A percentile compares a stretch with the other conserved stretches of the same genome.
These are phyloP conservation scores for Brenthis hecate DNA, from an alignment of 2,888 invertebrate species.

Conservation along the genomic window DNA sequence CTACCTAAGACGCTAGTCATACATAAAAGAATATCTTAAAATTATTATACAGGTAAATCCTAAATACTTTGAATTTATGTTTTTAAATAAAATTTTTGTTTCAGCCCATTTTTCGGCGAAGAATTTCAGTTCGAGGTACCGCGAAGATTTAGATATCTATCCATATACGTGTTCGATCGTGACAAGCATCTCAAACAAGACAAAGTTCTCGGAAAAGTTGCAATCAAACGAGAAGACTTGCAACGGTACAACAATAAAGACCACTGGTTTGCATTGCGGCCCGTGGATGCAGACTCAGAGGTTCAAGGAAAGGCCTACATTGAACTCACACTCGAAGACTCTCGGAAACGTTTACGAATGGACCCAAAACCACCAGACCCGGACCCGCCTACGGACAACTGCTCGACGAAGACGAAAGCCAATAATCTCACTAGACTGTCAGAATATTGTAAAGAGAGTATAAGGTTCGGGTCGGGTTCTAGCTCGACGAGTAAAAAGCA, in stretches of 20 bases:
- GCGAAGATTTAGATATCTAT: slow-evolving; percentile 92
- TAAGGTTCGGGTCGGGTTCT: slow-evolving; percentile 76
- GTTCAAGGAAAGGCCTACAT: slow-evolving; percentile 95
- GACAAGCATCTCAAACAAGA: slow-evolving; percentile 92
- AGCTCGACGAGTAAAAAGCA: slow-evolving; percentile 76
- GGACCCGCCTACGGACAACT: slow-evolving; percentile 61
- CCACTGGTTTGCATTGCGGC: slow-evolving; percentile 94
- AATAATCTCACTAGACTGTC: slow-evolving; percentile 74
- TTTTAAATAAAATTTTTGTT: slow-evolving; percentile 57
- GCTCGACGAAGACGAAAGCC: slow-evolving; percentile 59
- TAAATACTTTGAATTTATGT: slow-evolving; percentile 10
- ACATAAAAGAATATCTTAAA: too few species aligned
- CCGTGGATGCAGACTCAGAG: slow-evolving; percentile 94
- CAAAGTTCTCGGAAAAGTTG: slow-evolving; percentile 90
- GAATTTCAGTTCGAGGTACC: slow-evolving; percentile 97
- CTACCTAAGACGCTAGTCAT: too few species aligned
- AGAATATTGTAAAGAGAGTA: slow-evolving; percentile 76
- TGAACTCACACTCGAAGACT: slow-evolving; percentile 87
- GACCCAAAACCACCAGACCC: slow-evolving; percentile 78
- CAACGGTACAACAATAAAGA: slow-evolving; percentile 95
- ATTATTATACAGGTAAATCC: too few species aligned
- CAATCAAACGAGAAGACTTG: slow-evolving; percentile 93
- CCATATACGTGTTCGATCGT: slow-evolving; percentile 93
- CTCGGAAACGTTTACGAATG: slow-evolving; percentile 76
- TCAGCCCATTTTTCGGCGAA: slow-evolving; percentile 94